Evolutionary conservation across 1,140 invertebrate genomes (phyloP).

Genomic region (Zaprionus davidi): DNA sequence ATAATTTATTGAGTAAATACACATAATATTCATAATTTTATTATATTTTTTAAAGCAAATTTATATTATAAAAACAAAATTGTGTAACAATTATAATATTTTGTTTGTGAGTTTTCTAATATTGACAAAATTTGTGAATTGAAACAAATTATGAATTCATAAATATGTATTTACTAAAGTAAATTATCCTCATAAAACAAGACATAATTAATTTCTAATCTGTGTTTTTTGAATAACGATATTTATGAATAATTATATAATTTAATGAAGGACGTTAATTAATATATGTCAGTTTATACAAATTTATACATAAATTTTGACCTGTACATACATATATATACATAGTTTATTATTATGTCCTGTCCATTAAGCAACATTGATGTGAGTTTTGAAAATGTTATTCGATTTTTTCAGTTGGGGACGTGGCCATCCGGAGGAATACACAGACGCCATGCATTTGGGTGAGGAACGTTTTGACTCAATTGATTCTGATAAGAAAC

Average conservation of each 20-base stretch:
- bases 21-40: no score
- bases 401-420: constrained; percentile 90
- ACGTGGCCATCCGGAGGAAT: constrained; percentile 94
- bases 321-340: not conserved
- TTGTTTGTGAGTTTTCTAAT: no score
- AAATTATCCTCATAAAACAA: no score
- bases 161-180: no score
- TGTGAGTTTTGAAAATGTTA: not conserved
- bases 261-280: not conserved
- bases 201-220: no score
- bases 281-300: not conserved
- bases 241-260: not conserved
- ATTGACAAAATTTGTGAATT: no score
- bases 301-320: not conserved
- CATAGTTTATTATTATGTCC: not conserved
- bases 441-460: constrained; percentile 92
- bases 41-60: no score
- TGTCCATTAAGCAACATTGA: not conserved
- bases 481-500: constrained; percentile 94
- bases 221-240: no score
- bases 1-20: no score
- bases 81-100: no score
- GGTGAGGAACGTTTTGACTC: constrained; percentile 94
- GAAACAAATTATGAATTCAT: no score
- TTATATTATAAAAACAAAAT: no score